These are phyloP conservation scores for Gymnodraco acuticeps DNA, from an alignment of 2,797 vertebrate genomes.

Conservation along the genomic window DNA sequence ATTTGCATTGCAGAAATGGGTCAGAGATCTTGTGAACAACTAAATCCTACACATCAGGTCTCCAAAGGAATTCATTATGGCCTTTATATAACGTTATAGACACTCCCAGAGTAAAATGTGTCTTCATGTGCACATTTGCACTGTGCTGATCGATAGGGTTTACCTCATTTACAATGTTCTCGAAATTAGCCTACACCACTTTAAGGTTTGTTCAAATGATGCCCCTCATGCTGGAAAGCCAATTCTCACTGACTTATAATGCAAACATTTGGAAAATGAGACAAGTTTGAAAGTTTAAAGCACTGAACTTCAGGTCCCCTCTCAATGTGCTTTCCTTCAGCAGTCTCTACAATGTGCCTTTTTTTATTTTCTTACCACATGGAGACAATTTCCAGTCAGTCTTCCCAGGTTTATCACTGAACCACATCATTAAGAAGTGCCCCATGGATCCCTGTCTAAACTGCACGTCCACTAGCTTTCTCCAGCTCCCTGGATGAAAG, in stretches of 20 bases:
- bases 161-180: slow-evolving; percentile 32
- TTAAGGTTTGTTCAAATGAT: slow-evolving; percentile 49
- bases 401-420: slow-evolving; percentile 73
- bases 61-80: slow-evolving; percentile 52
- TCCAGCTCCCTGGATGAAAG: slow-evolving; percentile 75
- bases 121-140: slow-evolving; percentile 34
- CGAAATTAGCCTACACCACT: slow-evolving; percentile 18
- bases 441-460: slow-evolving; percentile 77
- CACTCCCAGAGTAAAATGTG: slow-evolving; percentile 34
- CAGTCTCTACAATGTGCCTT: slow-evolving; percentile 22
- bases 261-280: slow-evolving; percentile 52
- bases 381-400: slow-evolving; percentile 62
- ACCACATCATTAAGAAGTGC: slow-evolving; percentile 81
- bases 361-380: slow-evolving; percentile 45
- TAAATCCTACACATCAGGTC: slow-evolving; percentile 56
- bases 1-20: slow-evolving; percentile 73
- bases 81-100: slow-evolving; percentile 58
- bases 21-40: slow-evolving; percentile 55
- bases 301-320: slow-evolving; percentile 49
- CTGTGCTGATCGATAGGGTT: slow-evolving; percentile 42
- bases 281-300: slow-evolving; percentile 62
- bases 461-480: slow-evolving; percentile 67
- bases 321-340: slow-evolving; percentile 43
- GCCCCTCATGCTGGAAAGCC: slow-evolving; percentile 16
- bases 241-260: slow-evolving; percentile 32